A percentile compares a stretch with the other conserved stretches of the same genome.
Conservation (phyloP, 2,888 invertebrate species). For the Cactoblastis cactorum region DNA sequence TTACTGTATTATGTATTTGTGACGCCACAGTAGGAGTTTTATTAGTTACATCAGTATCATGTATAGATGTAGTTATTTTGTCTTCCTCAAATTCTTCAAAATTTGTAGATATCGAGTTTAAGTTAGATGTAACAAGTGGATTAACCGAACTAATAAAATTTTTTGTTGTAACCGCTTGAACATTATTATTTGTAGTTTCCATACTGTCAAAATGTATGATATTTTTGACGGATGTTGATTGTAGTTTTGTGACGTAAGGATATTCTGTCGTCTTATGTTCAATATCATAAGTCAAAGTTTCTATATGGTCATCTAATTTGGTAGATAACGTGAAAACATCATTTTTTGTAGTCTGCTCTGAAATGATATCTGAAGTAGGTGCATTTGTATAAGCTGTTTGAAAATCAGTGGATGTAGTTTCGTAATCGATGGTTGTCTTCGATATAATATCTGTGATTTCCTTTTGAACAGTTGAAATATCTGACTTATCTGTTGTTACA, state of each 20-base stretch:
- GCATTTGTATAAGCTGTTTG: neutral
- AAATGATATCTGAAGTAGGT: neutral
- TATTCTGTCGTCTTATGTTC: neutral
- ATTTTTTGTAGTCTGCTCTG: neutral
- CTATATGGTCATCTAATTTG: neutral
- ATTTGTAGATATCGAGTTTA: neutral
- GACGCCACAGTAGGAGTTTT: neutral
- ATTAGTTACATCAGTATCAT: neutral
- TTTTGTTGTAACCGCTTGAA: neutral
- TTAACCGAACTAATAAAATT: neutral
- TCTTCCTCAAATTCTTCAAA: neutral
- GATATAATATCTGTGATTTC: neutral
- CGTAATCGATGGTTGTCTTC: too few relatives aligned
- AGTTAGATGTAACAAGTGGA: neutral
- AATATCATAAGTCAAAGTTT: neutral
- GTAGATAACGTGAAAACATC: neutral
- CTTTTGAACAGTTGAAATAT: too few relatives aligned
- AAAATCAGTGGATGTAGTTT: too few relatives aligned
- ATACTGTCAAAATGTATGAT: neutral
- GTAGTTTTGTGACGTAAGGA: neutral
- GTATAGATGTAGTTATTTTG: neutral
- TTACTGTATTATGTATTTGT: neutral
- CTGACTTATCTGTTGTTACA: too few relatives aligned
- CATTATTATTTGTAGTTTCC: neutral
- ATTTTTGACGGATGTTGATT: neutral